Evolutionary conservation across 2,113 vertebrate species (phyloP), one percentile per base, ranked within the genome.

Genomic region (Eudorcas thomsonii): DNA sequence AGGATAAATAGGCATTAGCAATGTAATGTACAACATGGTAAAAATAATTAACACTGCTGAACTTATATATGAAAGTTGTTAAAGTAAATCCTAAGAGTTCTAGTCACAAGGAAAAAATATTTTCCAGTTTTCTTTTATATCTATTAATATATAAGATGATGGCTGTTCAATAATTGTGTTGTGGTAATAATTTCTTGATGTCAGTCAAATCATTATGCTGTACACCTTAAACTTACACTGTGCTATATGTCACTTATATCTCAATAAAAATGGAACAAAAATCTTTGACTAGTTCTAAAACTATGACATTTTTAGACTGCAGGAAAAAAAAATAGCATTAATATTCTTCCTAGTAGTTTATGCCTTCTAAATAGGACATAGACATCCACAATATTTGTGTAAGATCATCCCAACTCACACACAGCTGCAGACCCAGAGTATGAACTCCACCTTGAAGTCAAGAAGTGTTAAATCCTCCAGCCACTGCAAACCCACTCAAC

Each of bases 301-400:
- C 36, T 25, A 60, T n/a, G 48, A 92, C 26, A 71, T 84, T 90
- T 95, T 71, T 90, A 86, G 19, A 88, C 6, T 78, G 2, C 16
- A 95, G 23, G 59, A 89, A 95, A 96, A 97, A 85, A 88, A 83
- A 87, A 96, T 7, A 39, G 14, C 50, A 94, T 9, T 36, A 81
- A 88, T 77, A 86, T 86, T 71, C 30, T 89, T 81, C n/a, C 48
- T 33, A 81, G 6, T 48, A 77, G 48, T n/a, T 54, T 57, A 62
- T 23, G 7, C 55, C 43, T 93, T 62, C 86, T 81, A 80, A 93
- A 62, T 26, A 86, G 67, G 55, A 92, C 33, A 93, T 13, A 45
- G 33, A 92, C 25, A 83, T 14, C 15, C 55, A 91, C 2, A 71
- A 39, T 81, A 54, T 82, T 85, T 94, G 77, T 57, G 25, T 43